A percentile compares a stretch with the other conserved stretches of the same genome.
phyloP scores from a whole-genome alignment of 2,888 invertebrate species.

The Cantharis nigra region DNA sequence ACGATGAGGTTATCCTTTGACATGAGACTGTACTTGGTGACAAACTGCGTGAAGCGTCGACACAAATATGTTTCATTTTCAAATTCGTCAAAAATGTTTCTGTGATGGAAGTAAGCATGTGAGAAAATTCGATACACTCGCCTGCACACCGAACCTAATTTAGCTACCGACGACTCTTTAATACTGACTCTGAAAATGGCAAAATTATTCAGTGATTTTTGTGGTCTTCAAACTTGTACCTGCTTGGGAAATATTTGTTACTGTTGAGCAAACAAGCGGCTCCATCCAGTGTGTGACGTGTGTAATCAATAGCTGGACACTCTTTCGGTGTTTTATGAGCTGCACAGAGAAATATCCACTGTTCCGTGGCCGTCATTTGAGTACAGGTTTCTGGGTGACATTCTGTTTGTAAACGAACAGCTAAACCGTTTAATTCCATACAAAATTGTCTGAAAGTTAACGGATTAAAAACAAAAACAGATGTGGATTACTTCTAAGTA shows the following conservation, averaged over 20 bases:
- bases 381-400: slow-evolving; percentile 97
- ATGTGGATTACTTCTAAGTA: slow-evolving; percentile 46
- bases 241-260: slow-evolving; percentile 99
- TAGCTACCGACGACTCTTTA: slow-evolving; percentile 98
- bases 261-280: slow-evolving; percentile 98
- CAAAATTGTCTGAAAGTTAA: slow-evolving; percentile 84
- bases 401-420: slow-evolving; percentile 93
- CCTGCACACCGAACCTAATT: slow-evolving; percentile 97
- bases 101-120: slow-evolving; percentile 98
- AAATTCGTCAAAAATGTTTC: slow-evolving; percentile 95
- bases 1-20: slow-evolving; percentile 98
- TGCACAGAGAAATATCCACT: slow-evolving; percentile 99
- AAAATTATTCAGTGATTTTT: neutral
- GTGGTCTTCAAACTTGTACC: slow-evolving; percentile 59
- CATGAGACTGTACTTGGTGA: slow-evolving; percentile 98
- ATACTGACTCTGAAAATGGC: slow-evolving; percentile 82
- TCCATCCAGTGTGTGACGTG: slow-evolving; percentile 97
- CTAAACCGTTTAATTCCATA: slow-evolving; percentile 98
- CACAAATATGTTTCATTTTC: slow-evolving; percentile 96
- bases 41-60: slow-evolving; percentile 95
- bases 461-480: neutral
- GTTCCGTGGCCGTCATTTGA: slow-evolving; percentile 99
- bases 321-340: slow-evolving; percentile 99
- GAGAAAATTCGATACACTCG: slow-evolving; percentile 99
- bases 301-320: slow-evolving; percentile 99